Percentiles rank a stretch among this genome's conserved stretches.
phyloP scores from a whole-genome alignment of 2,888 invertebrate genomes.

The Bugulina stolonifera region DNA sequence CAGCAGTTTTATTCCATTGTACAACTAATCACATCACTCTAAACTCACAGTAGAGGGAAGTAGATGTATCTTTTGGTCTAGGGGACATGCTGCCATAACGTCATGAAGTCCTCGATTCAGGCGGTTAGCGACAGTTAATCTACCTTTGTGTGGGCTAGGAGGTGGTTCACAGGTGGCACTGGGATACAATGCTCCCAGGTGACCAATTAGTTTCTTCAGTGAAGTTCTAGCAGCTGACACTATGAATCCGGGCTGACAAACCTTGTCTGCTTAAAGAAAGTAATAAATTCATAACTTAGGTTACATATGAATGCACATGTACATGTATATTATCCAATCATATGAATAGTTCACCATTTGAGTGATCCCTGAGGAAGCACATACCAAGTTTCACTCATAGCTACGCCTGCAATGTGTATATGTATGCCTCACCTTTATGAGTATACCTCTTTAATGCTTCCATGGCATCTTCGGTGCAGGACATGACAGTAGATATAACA shows the following conservation, averaged over 20 bases:
- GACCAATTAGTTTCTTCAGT: slow-evolving; percentile 38
- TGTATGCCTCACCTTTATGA: slow-evolving; percentile 6
- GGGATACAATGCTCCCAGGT: slow-evolving; percentile 27
- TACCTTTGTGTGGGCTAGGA: not conserved
- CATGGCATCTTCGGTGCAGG: slow-evolving; percentile 37
- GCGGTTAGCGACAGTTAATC: not conserved
- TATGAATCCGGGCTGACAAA: slow-evolving; percentile 30
- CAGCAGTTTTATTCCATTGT: too few relatives aligned
- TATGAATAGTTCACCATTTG: too few relatives aligned
- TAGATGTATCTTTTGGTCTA: not conserved
- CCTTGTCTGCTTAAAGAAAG: slow-evolving; percentile 28
- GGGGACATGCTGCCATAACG: not conserved
- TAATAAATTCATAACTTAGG: too few relatives aligned
- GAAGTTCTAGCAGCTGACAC: slow-evolving; percentile 40
- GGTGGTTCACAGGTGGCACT: not conserved
- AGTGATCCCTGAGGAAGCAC: not conserved
- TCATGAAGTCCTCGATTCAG: slow-evolving; percentile 5
- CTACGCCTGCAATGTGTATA: too few relatives aligned
- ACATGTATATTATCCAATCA: too few relatives aligned
- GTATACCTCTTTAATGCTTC: slow-evolving; percentile 19
- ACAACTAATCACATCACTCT: too few relatives aligned
- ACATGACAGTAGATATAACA: slow-evolving; percentile 38
- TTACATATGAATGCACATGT: too few relatives aligned
- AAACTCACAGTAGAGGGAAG: slow-evolving; percentile 2
- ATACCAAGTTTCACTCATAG: too few relatives aligned